Conservation (phyloP, 2,113 vertebrate species). For the Symphodus melops region DNA sequence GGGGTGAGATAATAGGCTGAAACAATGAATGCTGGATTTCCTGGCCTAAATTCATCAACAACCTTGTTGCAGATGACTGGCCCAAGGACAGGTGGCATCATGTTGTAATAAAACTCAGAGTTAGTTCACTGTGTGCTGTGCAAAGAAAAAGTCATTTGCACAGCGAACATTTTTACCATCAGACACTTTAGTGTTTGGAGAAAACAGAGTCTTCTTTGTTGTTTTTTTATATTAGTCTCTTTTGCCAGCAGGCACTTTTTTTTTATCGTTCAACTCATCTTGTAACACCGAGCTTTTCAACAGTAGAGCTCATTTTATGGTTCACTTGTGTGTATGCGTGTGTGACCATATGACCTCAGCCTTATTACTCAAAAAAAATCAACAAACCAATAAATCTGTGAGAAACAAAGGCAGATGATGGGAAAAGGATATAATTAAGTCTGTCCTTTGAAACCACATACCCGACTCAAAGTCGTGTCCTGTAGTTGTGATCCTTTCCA, state of each 20-base stretch:
- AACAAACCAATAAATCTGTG: neutral
- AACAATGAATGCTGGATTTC: neutral
- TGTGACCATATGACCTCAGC: conserved; percentile 58
- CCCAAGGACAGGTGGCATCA: neutral
- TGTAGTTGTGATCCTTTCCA: neutral
- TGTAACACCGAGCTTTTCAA: conserved; percentile 13
- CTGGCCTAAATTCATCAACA: neutral
- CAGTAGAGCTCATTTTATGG: conserved; percentile 24
- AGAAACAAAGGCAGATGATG: conserved; percentile 29
- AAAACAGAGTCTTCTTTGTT: conserved; percentile 14
- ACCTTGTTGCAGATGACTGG: neutral
- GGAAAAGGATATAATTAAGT: conserved; percentile 18
- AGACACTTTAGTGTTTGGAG: neutral
- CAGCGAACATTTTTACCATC: neutral
- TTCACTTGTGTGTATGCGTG: conserved; percentile 10
- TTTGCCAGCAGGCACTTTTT: conserved; percentile 12
- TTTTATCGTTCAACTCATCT: conserved; percentile 20
- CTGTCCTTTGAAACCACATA: conserved; percentile 62
- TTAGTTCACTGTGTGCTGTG: too few species aligned
- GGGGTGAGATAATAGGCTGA: neutral
- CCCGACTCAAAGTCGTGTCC: neutral
- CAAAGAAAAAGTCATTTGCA: too few species aligned
- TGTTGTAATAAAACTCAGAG: neutral
- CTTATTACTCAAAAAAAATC: neutral
- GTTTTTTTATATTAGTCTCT: neutral